These are phyloP conservation scores for Idris sp. DNA, from an alignment of 1,140 invertebrate species.

Conservation along the genomic window DNA sequence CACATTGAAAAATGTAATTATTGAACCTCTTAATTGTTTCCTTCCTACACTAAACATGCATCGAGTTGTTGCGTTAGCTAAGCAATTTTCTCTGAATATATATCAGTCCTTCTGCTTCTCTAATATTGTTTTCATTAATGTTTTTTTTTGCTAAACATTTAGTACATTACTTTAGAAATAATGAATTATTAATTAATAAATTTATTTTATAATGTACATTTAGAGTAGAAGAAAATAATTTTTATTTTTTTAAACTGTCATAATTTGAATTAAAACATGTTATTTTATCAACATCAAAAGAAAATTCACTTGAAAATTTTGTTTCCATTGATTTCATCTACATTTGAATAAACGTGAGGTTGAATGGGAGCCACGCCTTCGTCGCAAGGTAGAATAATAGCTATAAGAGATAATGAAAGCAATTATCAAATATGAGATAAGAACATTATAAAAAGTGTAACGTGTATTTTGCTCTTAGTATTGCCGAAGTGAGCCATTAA, in stretches of 20 bases:
- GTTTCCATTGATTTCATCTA: too few relatives aligned
- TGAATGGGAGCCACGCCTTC: not conserved
- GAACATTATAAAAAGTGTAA: slow-evolving; percentile 16
- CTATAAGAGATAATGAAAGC: slow-evolving; percentile 7
- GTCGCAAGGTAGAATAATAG: not conserved
- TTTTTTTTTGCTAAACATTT: too few relatives aligned
- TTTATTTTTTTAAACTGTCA: too few relatives aligned
- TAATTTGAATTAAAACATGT: too few relatives aligned
- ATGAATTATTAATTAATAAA: too few relatives aligned
- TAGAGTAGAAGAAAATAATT: too few relatives aligned
- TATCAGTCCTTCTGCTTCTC: not conserved
- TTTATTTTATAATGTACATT: too few relatives aligned
- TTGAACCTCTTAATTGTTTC: slow-evolving; percentile 20
- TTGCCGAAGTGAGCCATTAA: not conserved
- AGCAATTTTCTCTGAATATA: slow-evolving; percentile 1
- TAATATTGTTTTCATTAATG: too few relatives aligned
- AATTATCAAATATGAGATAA: slow-evolving; percentile 11
- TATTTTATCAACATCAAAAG: too few relatives aligned
- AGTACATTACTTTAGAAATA: too few relatives aligned
- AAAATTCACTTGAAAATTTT: too few relatives aligned
- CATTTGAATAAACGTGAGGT: not conserved
- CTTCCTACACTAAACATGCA: slow-evolving; percentile 31
- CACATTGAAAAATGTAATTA: slow-evolving; percentile 12
- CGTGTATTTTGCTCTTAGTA: not conserved
- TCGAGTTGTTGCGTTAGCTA: slow-evolving; percentile 18